Conservation (phyloP, 92 coral and sea anemone species). For the Bergia puertoricense region DNA sequence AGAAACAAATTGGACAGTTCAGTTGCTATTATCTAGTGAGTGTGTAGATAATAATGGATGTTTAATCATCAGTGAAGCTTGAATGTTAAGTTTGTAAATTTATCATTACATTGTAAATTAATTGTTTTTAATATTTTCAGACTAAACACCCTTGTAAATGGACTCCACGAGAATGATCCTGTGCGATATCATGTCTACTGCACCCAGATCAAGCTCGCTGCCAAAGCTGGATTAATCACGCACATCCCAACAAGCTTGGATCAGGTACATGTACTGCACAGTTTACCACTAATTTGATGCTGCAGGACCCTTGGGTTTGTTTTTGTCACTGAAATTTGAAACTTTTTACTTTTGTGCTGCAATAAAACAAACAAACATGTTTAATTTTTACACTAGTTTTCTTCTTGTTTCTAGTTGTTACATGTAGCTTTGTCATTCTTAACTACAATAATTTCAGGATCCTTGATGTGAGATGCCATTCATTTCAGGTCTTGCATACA, state of each 20-base stretch:
- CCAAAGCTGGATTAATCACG: slow-evolving; percentile 81
- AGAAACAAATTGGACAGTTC: too few relatives aligned
- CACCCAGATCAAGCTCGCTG: slow-evolving; percentile 79
- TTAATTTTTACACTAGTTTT: too few relatives aligned
- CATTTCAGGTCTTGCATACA: too few relatives aligned
- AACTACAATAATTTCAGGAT: too few relatives aligned
- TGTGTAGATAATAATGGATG: too few relatives aligned
- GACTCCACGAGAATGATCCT: slow-evolving; percentile 87
- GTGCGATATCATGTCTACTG: slow-evolving; percentile 89
- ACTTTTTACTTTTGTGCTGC: background rate
- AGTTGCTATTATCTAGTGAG: too few relatives aligned
- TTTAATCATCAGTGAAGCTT: too few relatives aligned
- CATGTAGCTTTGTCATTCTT: too few relatives aligned
- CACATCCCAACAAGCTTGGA: slow-evolving; percentile 78
- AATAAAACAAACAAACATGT: too few relatives aligned
- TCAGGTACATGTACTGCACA: slow-evolving; percentile 49
- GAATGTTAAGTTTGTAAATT: background rate
- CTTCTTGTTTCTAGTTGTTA: too few relatives aligned
- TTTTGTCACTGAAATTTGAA: too few relatives aligned
- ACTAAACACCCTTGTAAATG: slow-evolving; percentile 80
- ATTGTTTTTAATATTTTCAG: slow-evolving; percentile 41
- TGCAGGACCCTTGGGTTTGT: background rate
- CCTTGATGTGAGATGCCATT: too few relatives aligned
- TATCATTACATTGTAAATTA: background rate
- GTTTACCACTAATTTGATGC: background rate